These are phyloP conservation scores for Smutsia temminckii DNA, from an alignment of 2,797 vertebrate genomes.

Conservation along the genomic window DNA sequence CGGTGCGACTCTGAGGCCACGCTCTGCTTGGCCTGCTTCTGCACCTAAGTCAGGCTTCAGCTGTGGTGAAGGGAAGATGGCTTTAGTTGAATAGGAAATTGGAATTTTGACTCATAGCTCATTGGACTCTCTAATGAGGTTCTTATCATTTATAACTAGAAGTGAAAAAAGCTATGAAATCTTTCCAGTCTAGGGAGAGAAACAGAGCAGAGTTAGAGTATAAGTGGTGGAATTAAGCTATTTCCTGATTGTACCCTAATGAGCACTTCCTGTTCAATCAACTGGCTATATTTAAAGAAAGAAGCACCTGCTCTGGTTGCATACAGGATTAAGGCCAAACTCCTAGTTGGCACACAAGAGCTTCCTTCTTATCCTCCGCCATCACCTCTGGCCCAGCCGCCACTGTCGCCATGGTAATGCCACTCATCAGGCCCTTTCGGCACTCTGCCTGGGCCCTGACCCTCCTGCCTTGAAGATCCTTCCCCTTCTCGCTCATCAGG, in stretches of 20 bases:
- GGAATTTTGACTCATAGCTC: background rate
- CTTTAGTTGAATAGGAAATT: background rate
- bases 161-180: slow-evolving; percentile 20
- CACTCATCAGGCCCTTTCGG: background rate
- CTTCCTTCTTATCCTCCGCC: background rate
- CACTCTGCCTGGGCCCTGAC: background rate
- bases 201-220: background rate
- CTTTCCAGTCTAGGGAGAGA: background rate
- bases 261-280: background rate
- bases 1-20: too few relatives aligned
- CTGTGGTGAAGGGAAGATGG: background rate
- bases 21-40: fast-evolving
- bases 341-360: background rate
- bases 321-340: background rate
- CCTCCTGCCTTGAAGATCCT: too few relatives aligned
- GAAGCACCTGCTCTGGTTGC: background rate
- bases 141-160: slow-evolving; percentile 4
- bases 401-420: background rate
- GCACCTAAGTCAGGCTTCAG: background rate
- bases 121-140: background rate
- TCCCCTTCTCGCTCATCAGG: background rate
- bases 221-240: background rate
- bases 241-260: background rate
- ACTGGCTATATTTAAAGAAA: background rate
- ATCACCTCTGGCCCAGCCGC: background rate